These are phyloP conservation scores for Solenodon paradoxus DNA, from an alignment of 2,113 vertebrate genomes.

Conservation along the genomic window DNA sequence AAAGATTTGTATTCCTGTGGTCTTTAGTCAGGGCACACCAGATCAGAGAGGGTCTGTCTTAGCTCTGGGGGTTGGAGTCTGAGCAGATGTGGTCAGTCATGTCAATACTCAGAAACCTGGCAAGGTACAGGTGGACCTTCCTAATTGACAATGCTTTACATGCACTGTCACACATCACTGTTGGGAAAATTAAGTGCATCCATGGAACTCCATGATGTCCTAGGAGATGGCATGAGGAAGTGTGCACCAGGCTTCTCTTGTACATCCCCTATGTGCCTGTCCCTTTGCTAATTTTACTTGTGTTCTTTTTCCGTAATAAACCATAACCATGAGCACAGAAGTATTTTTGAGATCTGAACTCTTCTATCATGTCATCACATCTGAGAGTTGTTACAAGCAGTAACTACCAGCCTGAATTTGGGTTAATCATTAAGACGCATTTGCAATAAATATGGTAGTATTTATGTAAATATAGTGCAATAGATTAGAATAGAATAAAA, in stretches of 20 bases:
- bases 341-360: too few species aligned
- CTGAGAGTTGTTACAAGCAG: too few species aligned
- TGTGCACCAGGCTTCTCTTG: neutral
- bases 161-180: neutral
- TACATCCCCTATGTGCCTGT: neutral
- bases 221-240: neutral
- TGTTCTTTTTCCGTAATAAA: neutral
- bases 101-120: rapidly evolving
- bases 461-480: neutral
- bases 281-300: neutral
- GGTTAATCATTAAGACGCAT: neutral
- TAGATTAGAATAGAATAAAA: neutral
- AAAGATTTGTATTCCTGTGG: neutral
- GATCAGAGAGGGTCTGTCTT: neutral
- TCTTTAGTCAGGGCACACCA: neutral
- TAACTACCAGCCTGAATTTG: neutral
- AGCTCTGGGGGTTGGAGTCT: too few species aligned
- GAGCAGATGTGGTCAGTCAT: neutral
- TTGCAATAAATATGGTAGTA: neutral
- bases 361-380: too few species aligned
- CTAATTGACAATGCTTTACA: neutral
- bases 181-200: neutral
- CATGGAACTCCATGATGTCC: neutral
- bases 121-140: neutral
- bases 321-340: neutral